These are phyloP conservation scores for Drosophila tsacasi DNA, from an alignment of 1,140 invertebrate species.

Conservation along the genomic window DNA sequence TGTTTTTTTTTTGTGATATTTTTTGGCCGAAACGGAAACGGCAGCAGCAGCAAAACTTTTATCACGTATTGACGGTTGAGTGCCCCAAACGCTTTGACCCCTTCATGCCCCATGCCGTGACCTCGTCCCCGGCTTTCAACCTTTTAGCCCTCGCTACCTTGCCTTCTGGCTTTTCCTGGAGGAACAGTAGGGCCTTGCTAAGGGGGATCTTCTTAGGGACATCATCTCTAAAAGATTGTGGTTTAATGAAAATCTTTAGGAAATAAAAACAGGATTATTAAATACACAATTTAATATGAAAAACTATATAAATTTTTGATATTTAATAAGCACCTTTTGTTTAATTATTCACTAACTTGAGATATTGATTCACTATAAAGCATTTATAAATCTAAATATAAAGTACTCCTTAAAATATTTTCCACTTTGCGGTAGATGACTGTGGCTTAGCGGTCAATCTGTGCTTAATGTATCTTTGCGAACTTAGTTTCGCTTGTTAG, in stretches of 20 bases:
- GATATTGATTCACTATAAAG: background rate
- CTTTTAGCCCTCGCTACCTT: conserved; percentile 3
- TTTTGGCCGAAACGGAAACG: conserved; percentile 61
- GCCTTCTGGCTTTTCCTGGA: background rate
- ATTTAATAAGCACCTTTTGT: background rate
- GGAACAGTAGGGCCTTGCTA: conserved; percentile 22
- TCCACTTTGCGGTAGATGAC: background rate
- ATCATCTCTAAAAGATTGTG: background rate
- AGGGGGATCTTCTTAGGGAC: background rate
- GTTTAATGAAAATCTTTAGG: background rate
- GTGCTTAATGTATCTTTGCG: conserved; percentile 20
- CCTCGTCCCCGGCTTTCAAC: background rate
- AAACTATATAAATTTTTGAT: background rate
- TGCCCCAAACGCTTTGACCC: conserved; percentile 55
- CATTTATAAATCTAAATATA: rapidly evolving
- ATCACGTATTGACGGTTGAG: conserved; percentile 80
- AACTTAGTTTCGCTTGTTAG: conserved; percentile 8
- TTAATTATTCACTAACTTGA: background rate
- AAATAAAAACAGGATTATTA: background rate
- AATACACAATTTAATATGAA: background rate
- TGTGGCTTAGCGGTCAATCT: conserved; percentile 31
- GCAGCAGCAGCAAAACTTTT: conserved; percentile 71
- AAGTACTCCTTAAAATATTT: background rate
- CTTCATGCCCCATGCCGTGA: conserved; percentile 6
- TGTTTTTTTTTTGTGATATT: background rate